Conservation (phyloP, 2,888 invertebrate genomes). For the Strigamia maritima region DNA sequence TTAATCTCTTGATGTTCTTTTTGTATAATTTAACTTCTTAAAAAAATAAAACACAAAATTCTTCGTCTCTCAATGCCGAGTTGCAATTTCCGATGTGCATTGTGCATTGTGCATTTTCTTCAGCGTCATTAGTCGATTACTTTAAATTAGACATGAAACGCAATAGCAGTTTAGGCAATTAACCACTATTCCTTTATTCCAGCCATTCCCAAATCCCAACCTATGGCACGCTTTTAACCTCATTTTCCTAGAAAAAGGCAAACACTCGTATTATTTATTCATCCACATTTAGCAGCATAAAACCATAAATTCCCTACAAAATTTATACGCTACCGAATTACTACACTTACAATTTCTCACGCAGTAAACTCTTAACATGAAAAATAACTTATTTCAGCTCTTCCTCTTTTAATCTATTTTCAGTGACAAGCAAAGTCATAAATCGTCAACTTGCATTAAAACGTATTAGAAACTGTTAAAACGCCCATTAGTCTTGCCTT, state of each 20-base stretch:
- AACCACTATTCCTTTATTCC: not conserved
- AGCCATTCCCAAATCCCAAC: not conserved
- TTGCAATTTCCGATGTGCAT: not conserved
- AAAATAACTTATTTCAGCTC: not conserved
- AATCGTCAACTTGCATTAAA: not conserved
- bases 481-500: not conserved
- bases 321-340: not conserved
- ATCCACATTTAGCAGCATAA: not conserved
- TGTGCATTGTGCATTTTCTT: not conserved
- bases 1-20: no score
- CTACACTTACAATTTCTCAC: not conserved
- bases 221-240: not conserved
- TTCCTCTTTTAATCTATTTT: not conserved
- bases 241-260: not conserved
- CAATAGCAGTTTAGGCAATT: not conserved
- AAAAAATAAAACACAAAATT: no score
- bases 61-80: no score
- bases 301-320: not conserved
- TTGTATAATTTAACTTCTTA: no score
- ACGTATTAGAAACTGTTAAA: slow-evolving; percentile 1
- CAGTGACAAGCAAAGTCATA: not conserved
- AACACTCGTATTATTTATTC: not conserved
- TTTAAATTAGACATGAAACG: slow-evolving; percentile 13
- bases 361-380: not conserved
- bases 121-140: not conserved